Evolutionary conservation across 2,888 invertebrate species (phyloP).

Genomic region (Eucera pruinosa): DNA sequence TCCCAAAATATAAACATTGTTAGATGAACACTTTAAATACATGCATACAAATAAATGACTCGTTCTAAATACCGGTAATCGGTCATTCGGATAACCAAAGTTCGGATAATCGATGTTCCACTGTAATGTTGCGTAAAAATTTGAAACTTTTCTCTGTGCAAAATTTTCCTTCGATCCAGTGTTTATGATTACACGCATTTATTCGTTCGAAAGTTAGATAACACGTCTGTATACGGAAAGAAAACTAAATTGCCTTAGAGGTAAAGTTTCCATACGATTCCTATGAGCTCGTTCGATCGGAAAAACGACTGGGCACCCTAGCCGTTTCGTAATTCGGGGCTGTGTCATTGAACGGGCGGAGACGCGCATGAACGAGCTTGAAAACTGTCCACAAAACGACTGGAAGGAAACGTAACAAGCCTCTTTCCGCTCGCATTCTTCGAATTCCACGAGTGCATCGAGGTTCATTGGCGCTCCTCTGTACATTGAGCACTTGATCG

Average conservation of each 20-base stretch:
- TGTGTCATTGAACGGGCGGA: not conserved
- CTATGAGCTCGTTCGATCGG: conserved; percentile 12
- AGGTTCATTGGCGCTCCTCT: not conserved
- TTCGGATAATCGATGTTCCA: too few species aligned
- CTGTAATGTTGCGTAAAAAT: too few species aligned
- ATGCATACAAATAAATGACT: too few species aligned
- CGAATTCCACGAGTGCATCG: not conserved
- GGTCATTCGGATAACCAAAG: too few species aligned
- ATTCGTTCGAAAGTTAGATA: not conserved
- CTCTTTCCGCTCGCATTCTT: conserved; percentile 6
- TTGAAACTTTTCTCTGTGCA: not conserved
- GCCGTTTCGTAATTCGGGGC: conserved; percentile 21
- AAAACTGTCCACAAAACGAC: conserved; percentile 4
- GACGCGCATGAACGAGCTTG: conserved; percentile 3
- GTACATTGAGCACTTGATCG: conserved; percentile 4
- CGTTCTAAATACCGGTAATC: too few species aligned
- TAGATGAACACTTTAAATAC: too few species aligned
- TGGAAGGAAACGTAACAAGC: not conserved
- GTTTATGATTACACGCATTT: not conserved
- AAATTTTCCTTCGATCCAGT: not conserved
- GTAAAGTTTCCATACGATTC: not conserved
- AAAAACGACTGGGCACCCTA: not conserved
- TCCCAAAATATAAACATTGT: too few species aligned
- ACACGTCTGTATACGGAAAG: too few species aligned
- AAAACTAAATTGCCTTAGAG: conserved; percentile 5